Base-by-base conservation (phyloP, 2,888 invertebrate genomes). In the Lasioglossum leucozonium region DNA sequence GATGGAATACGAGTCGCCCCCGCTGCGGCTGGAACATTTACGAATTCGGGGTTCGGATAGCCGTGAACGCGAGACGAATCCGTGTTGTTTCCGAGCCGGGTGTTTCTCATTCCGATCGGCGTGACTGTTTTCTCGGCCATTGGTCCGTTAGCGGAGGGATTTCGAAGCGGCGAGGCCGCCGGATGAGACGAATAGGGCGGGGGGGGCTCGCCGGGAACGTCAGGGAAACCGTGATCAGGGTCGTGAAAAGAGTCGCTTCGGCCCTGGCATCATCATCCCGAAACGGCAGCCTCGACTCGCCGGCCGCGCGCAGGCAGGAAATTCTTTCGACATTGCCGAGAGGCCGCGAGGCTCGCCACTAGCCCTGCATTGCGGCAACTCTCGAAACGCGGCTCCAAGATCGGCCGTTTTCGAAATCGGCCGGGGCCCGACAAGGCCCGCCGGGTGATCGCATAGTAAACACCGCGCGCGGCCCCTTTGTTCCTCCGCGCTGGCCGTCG, bases 281-380 rank as follows among this genome's bases (percentile, higher is more conserved):
- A 86, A 86, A 85, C 81, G 42, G 81, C 79, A 37, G 76, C 83
- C 65, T 65, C 34, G 34, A 8, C 34, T 65, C 18, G 75, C 73
- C 65, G 73, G 26, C 3, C 75, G 42, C 72, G 80, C 72, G 79
- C 37, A 40, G 83, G 34, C 77, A 86, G 76, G 84, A 86, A 85
- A 87, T 87, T 87, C 86, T 86, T 87, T 84, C 87, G 83, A 78
- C 87, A 79, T 86, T 81, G 76, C 34, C 81, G 62, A 79, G 79
- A 84, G 82, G 67, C 75, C 34, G 34, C 65, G 65, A n/a, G 18
- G 34, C 65, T 34, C 30, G 51, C 76, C 51, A 26, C 76, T 75
- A 44, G 78, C 76, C 81, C 85, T 86, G 86, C 82, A 86, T 75
- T 82, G 86, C 86, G 86, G 86, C 86, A 82, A 82, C 86, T 69